Conservation (phyloP, 2,888 invertebrate species). For the Ditula angustiorana region DNA sequence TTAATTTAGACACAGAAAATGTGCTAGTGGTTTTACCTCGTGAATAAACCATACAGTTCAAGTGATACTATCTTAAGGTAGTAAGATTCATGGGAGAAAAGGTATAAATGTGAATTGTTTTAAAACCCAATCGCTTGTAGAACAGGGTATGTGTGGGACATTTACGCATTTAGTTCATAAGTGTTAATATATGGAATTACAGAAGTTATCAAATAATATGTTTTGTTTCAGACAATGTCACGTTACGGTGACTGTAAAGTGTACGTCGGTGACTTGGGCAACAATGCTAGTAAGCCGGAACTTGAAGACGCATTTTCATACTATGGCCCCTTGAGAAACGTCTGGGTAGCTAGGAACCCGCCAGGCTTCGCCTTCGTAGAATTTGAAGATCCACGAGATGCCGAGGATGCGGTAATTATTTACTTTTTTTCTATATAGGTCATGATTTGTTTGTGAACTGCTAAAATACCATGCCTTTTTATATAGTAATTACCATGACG, state of each 20-base stretch:
- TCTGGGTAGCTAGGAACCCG: constrained; percentile 99
- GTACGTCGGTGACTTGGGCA: constrained; percentile 97
- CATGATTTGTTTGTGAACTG: background rate
- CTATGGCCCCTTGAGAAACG: constrained; percentile 96
- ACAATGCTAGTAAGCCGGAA: constrained; percentile 96
- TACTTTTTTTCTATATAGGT: background rate
- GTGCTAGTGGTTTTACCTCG: background rate
- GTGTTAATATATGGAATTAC: background rate
- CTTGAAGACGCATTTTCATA: constrained; percentile 97
- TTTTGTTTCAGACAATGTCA: constrained; percentile 84
- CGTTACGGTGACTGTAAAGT: constrained; percentile 96
- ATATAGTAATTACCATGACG: background rate
- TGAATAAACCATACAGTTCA: background rate
- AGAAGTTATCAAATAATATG: background rate
- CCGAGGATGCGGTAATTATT: constrained; percentile 92
- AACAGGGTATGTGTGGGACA: constrained; percentile 21
- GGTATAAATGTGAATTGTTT: constrained; percentile 27
- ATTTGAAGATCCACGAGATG: constrained; percentile 96
- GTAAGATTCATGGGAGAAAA: background rate
- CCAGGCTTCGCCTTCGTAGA: constrained; percentile 98
- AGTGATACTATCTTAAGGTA: background rate
- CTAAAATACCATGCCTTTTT: constrained; percentile 2
- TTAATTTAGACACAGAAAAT: constrained; percentile 16
- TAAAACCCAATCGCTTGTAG: background rate
- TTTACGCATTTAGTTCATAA: constrained; percentile 2